These are phyloP conservation scores for Apocrypta bakeri DNA, from an alignment of 1,140 invertebrate genomes.

Conservation along the genomic window DNA sequence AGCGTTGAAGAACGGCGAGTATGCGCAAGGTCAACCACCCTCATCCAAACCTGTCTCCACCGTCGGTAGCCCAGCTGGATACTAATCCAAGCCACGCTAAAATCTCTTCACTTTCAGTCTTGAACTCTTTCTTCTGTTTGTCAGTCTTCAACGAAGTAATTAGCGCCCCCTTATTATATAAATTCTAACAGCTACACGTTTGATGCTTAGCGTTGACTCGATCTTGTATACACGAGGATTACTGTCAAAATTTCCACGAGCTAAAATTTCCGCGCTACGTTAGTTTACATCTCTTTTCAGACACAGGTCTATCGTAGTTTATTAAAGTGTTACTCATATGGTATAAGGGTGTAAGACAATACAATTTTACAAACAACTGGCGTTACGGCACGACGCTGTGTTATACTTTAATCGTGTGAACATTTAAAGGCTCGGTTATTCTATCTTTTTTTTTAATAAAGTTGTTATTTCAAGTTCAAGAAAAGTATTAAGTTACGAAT, in stretches of 20 bases:
- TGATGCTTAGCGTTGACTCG: not conserved
- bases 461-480: not conserved
- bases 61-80: conserved; percentile 71
- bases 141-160: not conserved
- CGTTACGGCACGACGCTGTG: too few relatives aligned
- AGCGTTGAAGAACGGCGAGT: conserved; percentile 77
- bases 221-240: not conserved
- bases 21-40: conserved; percentile 83
- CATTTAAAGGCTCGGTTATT: not conserved
- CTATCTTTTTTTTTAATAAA: not conserved
- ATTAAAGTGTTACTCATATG: not conserved
- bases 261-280: not conserved
- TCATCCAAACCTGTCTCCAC: conserved; percentile 80
- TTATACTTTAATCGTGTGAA: not conserved
- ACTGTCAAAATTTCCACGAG: conserved; percentile 18
- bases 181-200: not conserved
- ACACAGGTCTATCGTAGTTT: not conserved
- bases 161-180: not conserved
- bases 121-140: not conserved
- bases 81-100: conserved; percentile 58
- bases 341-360: not conserved
- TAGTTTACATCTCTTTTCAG: not conserved
- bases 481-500: not conserved
- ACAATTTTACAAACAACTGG: not conserved
- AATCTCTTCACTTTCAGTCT: not conserved